Conservation (phyloP, 2,113 vertebrate genomes). For the Dipodomys ordii region DNA sequence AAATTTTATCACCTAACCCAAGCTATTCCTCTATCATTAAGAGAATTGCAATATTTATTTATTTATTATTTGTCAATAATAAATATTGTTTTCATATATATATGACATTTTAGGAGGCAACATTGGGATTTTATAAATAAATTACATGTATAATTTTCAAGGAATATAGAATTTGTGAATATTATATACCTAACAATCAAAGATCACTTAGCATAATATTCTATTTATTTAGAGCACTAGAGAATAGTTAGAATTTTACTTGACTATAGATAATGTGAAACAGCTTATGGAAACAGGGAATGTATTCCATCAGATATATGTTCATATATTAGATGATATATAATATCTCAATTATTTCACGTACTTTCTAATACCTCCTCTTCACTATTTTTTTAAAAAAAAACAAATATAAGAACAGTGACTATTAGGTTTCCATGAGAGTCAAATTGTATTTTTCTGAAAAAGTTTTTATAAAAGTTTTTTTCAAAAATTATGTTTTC, state of each 20-base stretch:
- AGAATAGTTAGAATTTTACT: background rate
- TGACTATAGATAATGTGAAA: background rate
- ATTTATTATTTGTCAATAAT: background rate
- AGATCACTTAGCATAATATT: no score
- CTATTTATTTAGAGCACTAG: no score
- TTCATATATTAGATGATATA: background rate
- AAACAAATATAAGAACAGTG: background rate
- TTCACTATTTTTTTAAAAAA: no score
- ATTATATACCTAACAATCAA: no score
- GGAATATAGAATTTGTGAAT: no score
- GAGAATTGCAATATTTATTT: background rate
- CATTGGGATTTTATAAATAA: background rate
- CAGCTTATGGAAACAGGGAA: accelerated
- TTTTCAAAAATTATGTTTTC: background rate
- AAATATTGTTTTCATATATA: background rate
- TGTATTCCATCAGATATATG: background rate
- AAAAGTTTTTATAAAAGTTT: background rate
- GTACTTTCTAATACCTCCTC: no score
- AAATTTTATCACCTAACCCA: background rate
- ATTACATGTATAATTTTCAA: background rate
- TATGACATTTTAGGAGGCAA: background rate
- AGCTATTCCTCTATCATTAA: background rate
- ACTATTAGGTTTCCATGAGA: accelerated
- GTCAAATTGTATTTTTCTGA: background rate
- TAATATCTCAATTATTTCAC: background rate